A percentile compares a stretch with the other conserved stretches of the same genome.
Conservation (phyloP, 1,140 invertebrate species). For the Hydropsyche tenuis region DNA sequence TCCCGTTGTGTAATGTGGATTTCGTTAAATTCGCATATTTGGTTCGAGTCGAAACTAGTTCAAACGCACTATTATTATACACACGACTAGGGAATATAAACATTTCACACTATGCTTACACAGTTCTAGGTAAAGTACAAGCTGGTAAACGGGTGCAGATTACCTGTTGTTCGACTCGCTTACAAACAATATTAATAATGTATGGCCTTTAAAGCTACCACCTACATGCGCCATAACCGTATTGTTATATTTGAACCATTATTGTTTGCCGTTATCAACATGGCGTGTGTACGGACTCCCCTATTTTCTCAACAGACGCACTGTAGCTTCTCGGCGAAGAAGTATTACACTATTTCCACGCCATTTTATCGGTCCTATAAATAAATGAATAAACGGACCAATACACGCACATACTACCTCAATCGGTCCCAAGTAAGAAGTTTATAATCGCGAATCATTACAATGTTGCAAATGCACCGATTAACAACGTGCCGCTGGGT, state of each 20-base stretch:
- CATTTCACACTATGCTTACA: no score
- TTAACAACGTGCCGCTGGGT: background rate
- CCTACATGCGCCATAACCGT: slow-evolving; percentile 1
- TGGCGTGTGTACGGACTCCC: no score
- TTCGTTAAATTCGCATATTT: background rate
- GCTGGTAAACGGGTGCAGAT: background rate
- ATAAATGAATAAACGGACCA: no score
- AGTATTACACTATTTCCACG: no score
- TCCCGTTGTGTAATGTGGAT: no score
- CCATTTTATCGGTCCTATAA: no score
- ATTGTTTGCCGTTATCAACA: slow-evolving; percentile 18
- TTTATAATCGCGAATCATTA: no score
- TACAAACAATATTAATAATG: slow-evolving; percentile 2
- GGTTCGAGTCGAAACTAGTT: background rate
- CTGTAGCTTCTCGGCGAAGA: no score
- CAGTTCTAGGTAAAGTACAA: no score
- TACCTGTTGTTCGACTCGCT: background rate
- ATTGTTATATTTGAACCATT: slow-evolving; percentile 21
- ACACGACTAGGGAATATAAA: background rate
- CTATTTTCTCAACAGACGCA: no score
- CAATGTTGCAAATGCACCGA: background rate
- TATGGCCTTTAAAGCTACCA: slow-evolving; percentile 7
- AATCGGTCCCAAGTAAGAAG: no score
- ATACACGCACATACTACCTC: no score
- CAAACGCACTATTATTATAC: background rate